Base-by-base conservation (phyloP, 2,888 invertebrate species). In the Dioctria linearis region DNA sequence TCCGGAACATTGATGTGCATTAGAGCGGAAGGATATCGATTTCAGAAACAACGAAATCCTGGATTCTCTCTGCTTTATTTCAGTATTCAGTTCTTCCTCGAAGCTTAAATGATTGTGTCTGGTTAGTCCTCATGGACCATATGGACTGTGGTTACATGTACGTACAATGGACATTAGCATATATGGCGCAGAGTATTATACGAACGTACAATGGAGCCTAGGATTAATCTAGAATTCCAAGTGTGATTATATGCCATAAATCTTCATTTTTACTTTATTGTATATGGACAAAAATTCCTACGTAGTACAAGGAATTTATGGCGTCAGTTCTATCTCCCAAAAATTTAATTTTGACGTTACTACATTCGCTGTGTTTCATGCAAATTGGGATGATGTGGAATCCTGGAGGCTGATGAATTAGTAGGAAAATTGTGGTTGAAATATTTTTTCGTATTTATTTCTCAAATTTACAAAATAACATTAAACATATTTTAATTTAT, bases 241-340 rank as follows among this genome's bases (percentile, higher is more conserved):
- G 54, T 51, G 71, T 39, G 54, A 54, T 71, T 71, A 71, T 39
- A 25, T 51, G 51, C 71, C 51, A 71, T 71, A 71, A 71, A 71
- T 71, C 71, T 71, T 71, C 71, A 71, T 71, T 71, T 54, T 54
- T 25, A 71, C 71, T 71, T 71, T 40, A 71, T 71, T 57, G 51
- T 71, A 51, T 54, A 54, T 54, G 71, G 71, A 71, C 8, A 71
- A 54, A 71, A 57, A 57, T 57, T 57, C 57, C 57, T 8, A n/a
- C n/a, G 11, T 8, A 6, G 46, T 46, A 8, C 46, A 46, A 46
- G 46, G 25, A 25, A 25, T 25, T 25, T 25, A 25, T 25, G 25
- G 8, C 46, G 46, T 6, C 46, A 46, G 46, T 6, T 8, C 46
- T 8, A 46, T 5, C 25, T 5, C 46, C 46, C 46, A 46, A 46